Evolutionary conservation across 2,113 vertebrate species (phyloP), one percentile per base, ranked within the genome.

Genomic region (Australoheros scitulus): DNA sequence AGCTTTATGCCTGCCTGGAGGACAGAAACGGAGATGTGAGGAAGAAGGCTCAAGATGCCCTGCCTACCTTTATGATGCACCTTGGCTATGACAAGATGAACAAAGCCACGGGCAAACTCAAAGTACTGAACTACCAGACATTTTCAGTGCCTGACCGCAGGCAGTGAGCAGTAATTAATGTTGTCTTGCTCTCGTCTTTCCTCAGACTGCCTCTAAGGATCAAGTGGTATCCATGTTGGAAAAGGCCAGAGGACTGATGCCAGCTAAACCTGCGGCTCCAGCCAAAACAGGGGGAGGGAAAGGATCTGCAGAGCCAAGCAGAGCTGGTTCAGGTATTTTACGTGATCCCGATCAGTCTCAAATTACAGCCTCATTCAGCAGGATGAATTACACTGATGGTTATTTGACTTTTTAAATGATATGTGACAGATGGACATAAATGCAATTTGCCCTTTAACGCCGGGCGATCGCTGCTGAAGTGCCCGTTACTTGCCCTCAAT

Each of bases 51-150:
- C 98, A 99, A 91, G 98, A 99, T 59, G 97, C 97, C 5, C 91
- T 99, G 79, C 98, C 98, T 0, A 96, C 96, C 87, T 99, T 99
- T 79, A 99, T 99, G 98, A 99, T 99, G 97, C 98, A 99, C 86
- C 95, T 99, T 80, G 95, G 97, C 60, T 98, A 96, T 86, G 98
- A 99, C 82, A 99, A 99, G 90, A 99, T 99, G 98, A 92, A 80
- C 85, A 99, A 99, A 92, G 97, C 97, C 24, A 96, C 98, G 1
- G 92, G 95, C 55, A 99, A 98, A 91, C 96, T 99, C 58, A 99
- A 99, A 96, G 98, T 99, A 95, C 64, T 82, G 24, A 11, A 26
- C 32, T 13, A 32, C 11, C 7, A 8, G 11, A 13, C 11, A 24
- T 26, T 24, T 47, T 17, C 29, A 5, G 2, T 22, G n/a, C 3